These are phyloP conservation scores for Lymantria monacha DNA, from an alignment of 2,888 invertebrate species.

Conservation along the genomic window DNA sequence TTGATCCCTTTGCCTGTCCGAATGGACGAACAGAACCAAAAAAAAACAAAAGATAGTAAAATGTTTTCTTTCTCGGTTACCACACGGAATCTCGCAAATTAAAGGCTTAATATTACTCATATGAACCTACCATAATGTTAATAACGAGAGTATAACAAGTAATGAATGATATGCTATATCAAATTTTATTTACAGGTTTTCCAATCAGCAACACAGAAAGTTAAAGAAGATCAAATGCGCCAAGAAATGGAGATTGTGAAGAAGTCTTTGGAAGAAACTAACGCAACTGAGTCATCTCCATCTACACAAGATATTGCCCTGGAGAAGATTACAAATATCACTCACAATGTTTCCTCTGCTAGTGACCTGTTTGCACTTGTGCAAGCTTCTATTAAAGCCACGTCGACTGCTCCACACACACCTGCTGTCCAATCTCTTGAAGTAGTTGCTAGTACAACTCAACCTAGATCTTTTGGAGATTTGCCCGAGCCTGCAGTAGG, in stretches of 20 bases:
- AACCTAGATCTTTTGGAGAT: constrained; percentile 69
- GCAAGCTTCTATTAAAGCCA: constrained; percentile 62
- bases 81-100: too few relatives aligned
- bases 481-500: constrained; percentile 33
- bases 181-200: constrained; percentile 72
- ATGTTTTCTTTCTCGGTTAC: too few relatives aligned
- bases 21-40: too few relatives aligned
- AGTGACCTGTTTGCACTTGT: constrained; percentile 64
- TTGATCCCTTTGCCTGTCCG: too few relatives aligned
- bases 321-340: constrained; percentile 26
- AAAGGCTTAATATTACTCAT: too few relatives aligned
- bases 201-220: constrained; percentile 88
- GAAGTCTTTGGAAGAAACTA: constrained; percentile 61
- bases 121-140: too few relatives aligned
- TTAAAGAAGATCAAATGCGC: constrained; percentile 83
- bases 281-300: neutral
- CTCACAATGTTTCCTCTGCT: constrained; percentile 56
- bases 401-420: constrained; percentile 26
- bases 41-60: too few relatives aligned
- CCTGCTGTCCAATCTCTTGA: constrained; percentile 30
- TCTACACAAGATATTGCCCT: neutral
- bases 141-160: too few relatives aligned
- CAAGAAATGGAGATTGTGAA: constrained; percentile 82
- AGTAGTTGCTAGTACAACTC: constrained; percentile 49
- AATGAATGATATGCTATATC: too few relatives aligned